These are phyloP conservation scores for Drosophila peninsularis DNA, from an alignment of 2,888 invertebrate species.

Conservation along the genomic window DNA sequence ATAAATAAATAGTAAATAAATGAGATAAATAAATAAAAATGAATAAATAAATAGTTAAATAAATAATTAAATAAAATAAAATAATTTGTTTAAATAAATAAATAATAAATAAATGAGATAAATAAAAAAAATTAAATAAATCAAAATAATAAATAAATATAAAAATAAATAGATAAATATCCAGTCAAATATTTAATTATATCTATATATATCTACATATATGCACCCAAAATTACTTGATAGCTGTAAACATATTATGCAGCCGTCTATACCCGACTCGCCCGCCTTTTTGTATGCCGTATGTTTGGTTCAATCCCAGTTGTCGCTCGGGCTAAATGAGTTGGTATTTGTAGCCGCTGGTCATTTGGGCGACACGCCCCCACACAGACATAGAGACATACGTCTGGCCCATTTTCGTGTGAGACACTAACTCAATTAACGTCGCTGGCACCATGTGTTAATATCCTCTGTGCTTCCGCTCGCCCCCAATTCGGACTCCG, in stretches of 20 bases:
- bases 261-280: background rate
- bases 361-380: slow-evolving; percentile 74
- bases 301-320: slow-evolving; percentile 8
- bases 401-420: slow-evolving; percentile 71
- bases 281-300: background rate
- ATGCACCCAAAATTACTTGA: background rate
- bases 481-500: slow-evolving; percentile 24
- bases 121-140: no score
- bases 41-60: no score
- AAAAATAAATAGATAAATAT: no score
- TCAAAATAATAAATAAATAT: no score
- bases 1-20: background rate
- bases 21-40: no score
- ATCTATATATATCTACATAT: no score
- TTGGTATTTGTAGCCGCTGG: slow-evolving; percentile 78
- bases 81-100: no score
- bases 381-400: background rate
- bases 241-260: background rate
- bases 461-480: slow-evolving; percentile 81
- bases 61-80: no score
- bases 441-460: slow-evolving; percentile 81
- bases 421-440: slow-evolving; percentile 81
- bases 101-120: no score
- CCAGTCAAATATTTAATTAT: no score
- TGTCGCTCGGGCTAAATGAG: slow-evolving; percentile 28